A percentile compares a stretch with the other conserved stretches of the same genome.
These are phyloP conservation scores for Centruroides vittatus DNA, from an alignment of 1,140 invertebrate genomes.

Conservation along the genomic window DNA sequence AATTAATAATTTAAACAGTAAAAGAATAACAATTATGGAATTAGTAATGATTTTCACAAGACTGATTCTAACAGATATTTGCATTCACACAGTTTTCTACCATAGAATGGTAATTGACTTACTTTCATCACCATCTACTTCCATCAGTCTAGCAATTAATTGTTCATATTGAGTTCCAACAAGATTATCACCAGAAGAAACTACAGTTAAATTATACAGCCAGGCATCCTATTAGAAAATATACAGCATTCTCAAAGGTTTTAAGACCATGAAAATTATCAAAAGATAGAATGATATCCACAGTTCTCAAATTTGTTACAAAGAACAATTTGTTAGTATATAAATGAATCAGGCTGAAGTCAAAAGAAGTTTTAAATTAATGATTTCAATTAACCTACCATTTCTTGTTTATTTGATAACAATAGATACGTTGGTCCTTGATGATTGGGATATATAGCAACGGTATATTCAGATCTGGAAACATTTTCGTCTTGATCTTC, in stretches of 20 bases:
- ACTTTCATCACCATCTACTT: constrained; percentile 85
- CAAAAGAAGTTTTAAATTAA: background rate
- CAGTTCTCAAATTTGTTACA: background rate
- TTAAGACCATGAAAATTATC: background rate
- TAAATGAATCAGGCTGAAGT: background rate
- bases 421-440: constrained; percentile 83
- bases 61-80: background rate
- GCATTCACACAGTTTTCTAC: background rate
- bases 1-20: background rate
- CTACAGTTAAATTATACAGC: constrained; percentile 87
- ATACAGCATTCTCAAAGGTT: constrained; percentile 4
- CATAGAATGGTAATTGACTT: constrained; percentile 24
- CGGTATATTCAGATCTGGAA: constrained; percentile 49
- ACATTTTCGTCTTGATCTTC: constrained; percentile 36
- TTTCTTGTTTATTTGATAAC: constrained; percentile 69
- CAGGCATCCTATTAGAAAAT: constrained; percentile 54
- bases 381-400: constrained; percentile 19
- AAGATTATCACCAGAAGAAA: constrained; percentile 74
- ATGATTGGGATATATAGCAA: constrained; percentile 84
- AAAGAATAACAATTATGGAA: background rate
- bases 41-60: background rate
- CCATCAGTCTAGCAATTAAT: constrained; percentile 84
- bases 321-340: background rate
- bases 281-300: background rate
- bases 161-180: constrained; percentile 90